These are phyloP conservation scores for Lanius ludovicianus DNA, from an alignment of 2,113 vertebrate genomes.

Conservation along the genomic window DNA sequence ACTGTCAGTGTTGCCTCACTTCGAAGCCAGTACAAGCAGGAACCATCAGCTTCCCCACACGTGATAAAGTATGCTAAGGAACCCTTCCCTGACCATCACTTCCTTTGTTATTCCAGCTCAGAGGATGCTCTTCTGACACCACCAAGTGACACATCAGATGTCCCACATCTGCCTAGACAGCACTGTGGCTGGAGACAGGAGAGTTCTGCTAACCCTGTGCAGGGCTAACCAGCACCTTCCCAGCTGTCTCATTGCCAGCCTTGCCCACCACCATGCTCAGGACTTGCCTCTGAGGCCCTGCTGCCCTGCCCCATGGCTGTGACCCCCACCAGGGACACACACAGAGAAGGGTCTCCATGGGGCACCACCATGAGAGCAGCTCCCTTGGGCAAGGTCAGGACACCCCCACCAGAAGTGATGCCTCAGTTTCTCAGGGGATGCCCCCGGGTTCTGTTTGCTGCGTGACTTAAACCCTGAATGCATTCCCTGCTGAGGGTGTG, in stretches of 20 bases:
- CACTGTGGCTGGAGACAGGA: rapidly evolving
- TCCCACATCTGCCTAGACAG: not conserved
- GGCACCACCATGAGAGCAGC: not conserved
- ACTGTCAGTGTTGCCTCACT: not conserved
- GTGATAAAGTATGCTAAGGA: not conserved
- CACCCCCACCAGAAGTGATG: not conserved
- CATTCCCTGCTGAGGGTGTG: not conserved
- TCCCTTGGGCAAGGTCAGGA: not conserved
- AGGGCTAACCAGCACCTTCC: not conserved
- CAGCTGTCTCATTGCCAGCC: not conserved
- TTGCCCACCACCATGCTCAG: not conserved
- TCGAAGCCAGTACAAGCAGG: not conserved
- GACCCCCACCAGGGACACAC: not conserved
- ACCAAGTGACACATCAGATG: not conserved
- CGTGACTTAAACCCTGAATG: not conserved
- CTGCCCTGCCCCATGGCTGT: not conserved
- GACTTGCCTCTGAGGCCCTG: not conserved
- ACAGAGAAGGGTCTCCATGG: not conserved
- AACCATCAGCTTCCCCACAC: not conserved
- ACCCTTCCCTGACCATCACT: not conserved
- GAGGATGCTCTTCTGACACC: not conserved
- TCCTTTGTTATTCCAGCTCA: not conserved
- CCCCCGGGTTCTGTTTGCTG: not conserved
- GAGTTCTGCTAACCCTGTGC: not conserved
- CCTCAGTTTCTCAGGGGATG: not conserved